phyloP scores from a whole-genome alignment of 2,888 invertebrate species.

The Arge pagana region DNA sequence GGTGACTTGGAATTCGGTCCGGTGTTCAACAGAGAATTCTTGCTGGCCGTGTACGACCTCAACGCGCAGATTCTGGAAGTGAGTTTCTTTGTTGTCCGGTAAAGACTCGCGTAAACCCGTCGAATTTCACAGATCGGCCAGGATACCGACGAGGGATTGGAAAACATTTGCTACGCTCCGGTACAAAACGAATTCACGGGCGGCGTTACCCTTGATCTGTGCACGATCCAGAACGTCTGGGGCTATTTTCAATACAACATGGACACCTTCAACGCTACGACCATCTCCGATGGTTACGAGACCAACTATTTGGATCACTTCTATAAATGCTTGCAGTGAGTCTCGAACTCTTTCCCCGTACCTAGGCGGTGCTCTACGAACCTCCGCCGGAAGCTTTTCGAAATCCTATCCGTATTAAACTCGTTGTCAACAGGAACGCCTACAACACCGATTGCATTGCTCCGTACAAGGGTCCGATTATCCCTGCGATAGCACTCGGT shows the following conservation, averaged over 20 bases:
- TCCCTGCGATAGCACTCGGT: constrained; percentile 83
- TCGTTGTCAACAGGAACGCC: constrained; percentile 59
- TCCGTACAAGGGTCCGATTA: constrained; percentile 85
- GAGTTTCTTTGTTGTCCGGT: constrained; percentile 30
- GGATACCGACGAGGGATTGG: constrained; percentile 62
- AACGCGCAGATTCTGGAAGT: constrained; percentile 70
- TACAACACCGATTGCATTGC: constrained; percentile 73
- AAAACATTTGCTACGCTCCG: constrained; percentile 85
- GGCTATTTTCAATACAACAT: constrained; percentile 76
- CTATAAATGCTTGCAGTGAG: constrained; percentile 59
- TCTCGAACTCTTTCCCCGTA: constrained; percentile 29
- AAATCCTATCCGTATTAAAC: constrained; percentile 19
- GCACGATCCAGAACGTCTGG: constrained; percentile 81
- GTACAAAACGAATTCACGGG: constrained; percentile 69
- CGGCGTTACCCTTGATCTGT: constrained; percentile 64
- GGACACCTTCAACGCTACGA: constrained; percentile 56
- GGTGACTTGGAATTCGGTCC: constrained; percentile 71
- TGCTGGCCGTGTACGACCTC: constrained; percentile 72
- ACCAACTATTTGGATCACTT: constrained; percentile 63
- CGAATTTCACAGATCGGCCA: constrained; percentile 58
- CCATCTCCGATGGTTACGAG: constrained; percentile 32
- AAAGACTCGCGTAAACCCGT: neutral
- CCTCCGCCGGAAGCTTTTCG: constrained; percentile 25
- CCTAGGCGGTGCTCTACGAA: too few relatives aligned
- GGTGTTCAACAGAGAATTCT: constrained; percentile 76